Conservation (phyloP, 2,113 vertebrate species). For the Microtus ochrogaster region DNA sequence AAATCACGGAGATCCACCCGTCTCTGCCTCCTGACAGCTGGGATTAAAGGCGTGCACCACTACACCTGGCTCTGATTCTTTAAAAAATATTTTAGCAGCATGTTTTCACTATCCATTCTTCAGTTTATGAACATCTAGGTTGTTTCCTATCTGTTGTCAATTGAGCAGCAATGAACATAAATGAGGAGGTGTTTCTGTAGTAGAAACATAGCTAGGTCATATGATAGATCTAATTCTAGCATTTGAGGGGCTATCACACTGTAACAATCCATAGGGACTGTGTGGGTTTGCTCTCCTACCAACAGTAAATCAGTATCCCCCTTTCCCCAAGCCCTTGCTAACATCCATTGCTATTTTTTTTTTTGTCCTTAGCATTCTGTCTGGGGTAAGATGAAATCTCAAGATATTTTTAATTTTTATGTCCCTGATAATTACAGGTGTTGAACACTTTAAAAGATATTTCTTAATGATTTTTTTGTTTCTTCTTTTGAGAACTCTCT, state of each 20-base stretch:
- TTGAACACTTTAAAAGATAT: not conserved
- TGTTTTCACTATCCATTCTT: not conserved
- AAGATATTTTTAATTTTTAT: not conserved
- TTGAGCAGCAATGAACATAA: not conserved
- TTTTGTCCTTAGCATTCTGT: not conserved
- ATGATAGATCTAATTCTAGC: too few species aligned
- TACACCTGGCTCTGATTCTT: not conserved
- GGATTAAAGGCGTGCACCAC: not conserved
- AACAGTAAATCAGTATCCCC: too few species aligned
- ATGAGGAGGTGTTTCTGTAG: not conserved
- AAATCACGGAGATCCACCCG: not conserved
- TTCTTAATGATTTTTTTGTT: not conserved
- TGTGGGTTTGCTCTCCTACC: not conserved
- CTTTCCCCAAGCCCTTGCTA: not conserved
- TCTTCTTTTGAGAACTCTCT: not conserved
- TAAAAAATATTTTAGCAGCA: not conserved
- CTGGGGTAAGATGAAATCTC: not conserved
- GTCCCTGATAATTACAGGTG: not conserved
- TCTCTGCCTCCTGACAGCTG: not conserved
- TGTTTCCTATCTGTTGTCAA: not conserved
- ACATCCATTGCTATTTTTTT: not conserved
- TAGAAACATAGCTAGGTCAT: too few species aligned
- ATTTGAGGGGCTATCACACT: not conserved
- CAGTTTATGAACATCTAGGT: not conserved
- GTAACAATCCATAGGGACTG: not conserved